Evolutionary conservation across 2,113 vertebrate species (phyloP), one percentile per base, ranked within the genome.

Genomic region (Poicephalus gulielmi): DNA sequence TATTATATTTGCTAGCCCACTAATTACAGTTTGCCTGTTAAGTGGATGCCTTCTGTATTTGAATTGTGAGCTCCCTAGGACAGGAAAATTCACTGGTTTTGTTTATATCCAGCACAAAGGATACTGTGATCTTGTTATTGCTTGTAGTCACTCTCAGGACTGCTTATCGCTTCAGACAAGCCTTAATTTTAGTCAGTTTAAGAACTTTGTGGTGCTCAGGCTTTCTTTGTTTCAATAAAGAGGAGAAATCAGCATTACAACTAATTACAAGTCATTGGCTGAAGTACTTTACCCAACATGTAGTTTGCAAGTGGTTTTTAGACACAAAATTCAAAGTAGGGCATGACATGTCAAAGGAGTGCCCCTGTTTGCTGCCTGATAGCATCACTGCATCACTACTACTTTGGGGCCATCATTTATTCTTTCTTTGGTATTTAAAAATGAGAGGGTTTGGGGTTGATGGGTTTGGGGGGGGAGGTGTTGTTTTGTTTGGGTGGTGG

Each of bases 21-120:
- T 94, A 94, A 95, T 95, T 88, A 55, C 50, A 55, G 62, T 60
- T 85, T 82, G 46, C 60, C 73, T 89, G 33, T 85, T 68, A 44
- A 81, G 43, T 81, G 35, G 35, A 57, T 86, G 80, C 28, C 55
- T 92, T 81, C 90, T 90, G 9, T 41, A 62, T 95, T 93, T 67
- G 78, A 95, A 90, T 60, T 86, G 17, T 44, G 47, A 84, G 31
- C 67, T 92, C 52, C 17, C 22, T 71, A 33, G 55, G 55, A 86
- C 60, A 49, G 39, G 67, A 78, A 86, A 88, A 76, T 53, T 30
- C 24, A 41, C 24, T 5, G 11, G 10, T 92, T 90, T 39, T 86
- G 60, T 95, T 92, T 82, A 28, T 60, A 82, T 60, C 33, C 19
- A 79, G 17, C 47, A 79, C 35, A 93, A 87, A 90, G 60, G 18